Percentiles rank a stretch among this genome's conserved stretches.
These are phyloP conservation scores for Nipponia nippon DNA, from an alignment of 2,113 vertebrate species.

Conservation along the genomic window DNA sequence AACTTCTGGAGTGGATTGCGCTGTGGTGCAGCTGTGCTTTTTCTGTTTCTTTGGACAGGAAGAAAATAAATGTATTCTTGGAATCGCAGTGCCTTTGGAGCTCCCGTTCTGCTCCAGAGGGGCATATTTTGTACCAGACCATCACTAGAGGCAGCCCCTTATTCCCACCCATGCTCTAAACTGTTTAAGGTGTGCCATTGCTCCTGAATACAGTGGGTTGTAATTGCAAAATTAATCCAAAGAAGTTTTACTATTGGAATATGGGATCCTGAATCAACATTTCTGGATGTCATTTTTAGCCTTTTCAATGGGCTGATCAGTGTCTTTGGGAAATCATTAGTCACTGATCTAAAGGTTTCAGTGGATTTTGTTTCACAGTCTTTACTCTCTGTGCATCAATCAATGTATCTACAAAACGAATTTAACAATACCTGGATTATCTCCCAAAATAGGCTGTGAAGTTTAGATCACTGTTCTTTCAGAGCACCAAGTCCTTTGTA, in stretches of 20 bases:
- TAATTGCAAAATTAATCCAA: background rate
- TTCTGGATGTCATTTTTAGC: background rate
- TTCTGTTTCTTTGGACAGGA: background rate
- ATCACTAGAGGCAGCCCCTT: background rate
- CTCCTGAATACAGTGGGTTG: background rate
- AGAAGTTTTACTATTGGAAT: background rate
- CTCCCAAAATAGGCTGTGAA: background rate
- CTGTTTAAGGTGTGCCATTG: background rate
- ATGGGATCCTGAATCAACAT: background rate
- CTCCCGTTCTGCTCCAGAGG: slow-evolving; percentile 7
- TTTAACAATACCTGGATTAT: background rate
- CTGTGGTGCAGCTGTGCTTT: slow-evolving; percentile 25
- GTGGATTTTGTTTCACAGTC: background rate
- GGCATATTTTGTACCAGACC: slow-evolving; percentile 7
- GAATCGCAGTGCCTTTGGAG: slow-evolving; percentile 6
- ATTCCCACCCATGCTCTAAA: background rate
- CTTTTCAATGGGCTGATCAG: background rate
- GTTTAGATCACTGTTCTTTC: background rate
- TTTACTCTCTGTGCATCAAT: background rate
- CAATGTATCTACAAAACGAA: background rate
- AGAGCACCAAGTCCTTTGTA: background rate
- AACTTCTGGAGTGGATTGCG: background rate
- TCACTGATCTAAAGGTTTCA: background rate
- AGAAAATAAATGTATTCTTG: slow-evolving; percentile 27
- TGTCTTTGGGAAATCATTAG: background rate